Base-by-base conservation (phyloP, 2,888 invertebrate genomes). In the Ormyrus pomaceus region DNA sequence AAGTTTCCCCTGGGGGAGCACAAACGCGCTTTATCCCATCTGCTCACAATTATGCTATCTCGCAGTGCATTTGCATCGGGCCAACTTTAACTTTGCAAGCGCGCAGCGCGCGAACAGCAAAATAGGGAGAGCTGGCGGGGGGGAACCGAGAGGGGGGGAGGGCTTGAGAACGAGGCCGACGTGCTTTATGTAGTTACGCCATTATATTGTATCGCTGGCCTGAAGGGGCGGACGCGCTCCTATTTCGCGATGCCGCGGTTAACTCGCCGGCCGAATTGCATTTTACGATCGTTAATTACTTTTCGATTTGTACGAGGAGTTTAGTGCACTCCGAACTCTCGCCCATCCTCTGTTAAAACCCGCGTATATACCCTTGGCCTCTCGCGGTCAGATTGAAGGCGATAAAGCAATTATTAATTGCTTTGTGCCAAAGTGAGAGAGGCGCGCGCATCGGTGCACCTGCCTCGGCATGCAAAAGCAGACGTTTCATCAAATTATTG, bases 281-380 rank as follows among this genome's bases (percentile, higher is more conserved):
- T 78, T 82, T 78, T 34, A 65, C 80, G 53, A 81, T 77, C 74
- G 77, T 81, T 85, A 84, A 85, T 85, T 84, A 83, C 80, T 84
- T 84, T 83, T 77, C 79, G 78, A 85, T 85, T 85, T 73, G 62
- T n/a, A 55, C 62, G 48, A 51, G 62, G 55, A 72, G 72, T 62
- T 59, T 34, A 11, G 19, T 13, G 48, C 46, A n/a, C 46, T 6
- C n/a, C 58, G 34, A 34, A 2, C 34, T 34, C 34, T 3, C 46
- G 7, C 48, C 45, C 8, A 7, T n/a, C 5, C 48, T n/a, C n/a
- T 1, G 34, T 6, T n/a, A n/a, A 62, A 62, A 48, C 62, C n/a
- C 62, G 11, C 11, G 34, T 34, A 10, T 13, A 9, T 34, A 19
- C 19, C n/a, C 9, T 45, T 48, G 62, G 11, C 48, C 6, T n/a